These are phyloP conservation scores for Paramisgurnus dabryanus DNA, from an alignment of 2,113 vertebrate species.

Conservation along the genomic window DNA sequence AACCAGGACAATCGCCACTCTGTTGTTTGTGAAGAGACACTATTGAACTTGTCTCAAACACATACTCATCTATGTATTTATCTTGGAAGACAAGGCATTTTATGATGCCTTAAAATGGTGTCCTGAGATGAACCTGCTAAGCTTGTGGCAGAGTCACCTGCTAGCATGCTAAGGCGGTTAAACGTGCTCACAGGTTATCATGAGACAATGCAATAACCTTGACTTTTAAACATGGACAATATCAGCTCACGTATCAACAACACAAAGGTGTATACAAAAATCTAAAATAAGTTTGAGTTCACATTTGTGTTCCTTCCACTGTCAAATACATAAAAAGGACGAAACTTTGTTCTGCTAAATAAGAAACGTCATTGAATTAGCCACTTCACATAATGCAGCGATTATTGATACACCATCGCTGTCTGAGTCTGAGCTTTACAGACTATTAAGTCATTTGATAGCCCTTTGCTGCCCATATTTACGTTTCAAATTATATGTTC, in stretches of 20 bases:
- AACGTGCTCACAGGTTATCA: not conserved
- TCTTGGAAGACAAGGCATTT: not conserved
- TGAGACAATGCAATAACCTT: too few relatives aligned
- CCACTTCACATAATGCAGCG: not conserved
- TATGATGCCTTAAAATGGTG: conserved; percentile 4
- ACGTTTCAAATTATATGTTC: conserved; percentile 4
- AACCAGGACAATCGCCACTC: conserved; percentile 39
- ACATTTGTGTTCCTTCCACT: too few relatives aligned
- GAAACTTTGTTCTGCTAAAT: too few relatives aligned
- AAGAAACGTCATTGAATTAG: not conserved
- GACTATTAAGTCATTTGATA: not conserved
- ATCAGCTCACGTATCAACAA: not conserved
- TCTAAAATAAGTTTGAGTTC: too few relatives aligned
- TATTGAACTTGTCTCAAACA: conserved; percentile 20
- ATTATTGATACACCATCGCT: not conserved
- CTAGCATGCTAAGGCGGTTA: not conserved
- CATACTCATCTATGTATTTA: conserved; percentile 39
- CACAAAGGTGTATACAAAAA: too few relatives aligned
- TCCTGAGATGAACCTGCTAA: conserved; percentile 19
- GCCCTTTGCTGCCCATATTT: not conserved
- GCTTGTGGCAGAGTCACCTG: not conserved
- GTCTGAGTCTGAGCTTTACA: not conserved
- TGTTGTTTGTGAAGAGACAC: conserved; percentile 44
- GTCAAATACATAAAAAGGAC: too few relatives aligned
- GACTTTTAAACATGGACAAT: not conserved